Evolutionary conservation across 2,888 invertebrate genomes (phyloP).

Genomic region (Rhagonycha fulva): DNA sequence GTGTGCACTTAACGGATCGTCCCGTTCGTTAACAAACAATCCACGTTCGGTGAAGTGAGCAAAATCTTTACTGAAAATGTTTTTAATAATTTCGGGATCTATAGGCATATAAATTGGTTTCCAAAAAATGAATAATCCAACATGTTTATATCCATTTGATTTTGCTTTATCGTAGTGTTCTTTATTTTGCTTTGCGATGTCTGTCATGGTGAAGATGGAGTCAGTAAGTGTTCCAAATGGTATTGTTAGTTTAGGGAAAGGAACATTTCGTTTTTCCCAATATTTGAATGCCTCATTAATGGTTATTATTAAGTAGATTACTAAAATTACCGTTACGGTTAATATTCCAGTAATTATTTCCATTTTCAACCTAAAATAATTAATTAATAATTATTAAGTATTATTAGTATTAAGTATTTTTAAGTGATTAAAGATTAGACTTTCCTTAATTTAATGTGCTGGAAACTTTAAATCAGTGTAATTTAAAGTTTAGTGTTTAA

Average conservation of each 20-base stretch:
- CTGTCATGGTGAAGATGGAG: not conserved
- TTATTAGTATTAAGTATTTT: no score
- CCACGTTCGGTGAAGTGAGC: constrained; percentile 64
- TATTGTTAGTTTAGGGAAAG: constrained; percentile 2
- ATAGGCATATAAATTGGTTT: constrained; percentile 25
- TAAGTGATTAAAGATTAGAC: constrained; percentile 20
- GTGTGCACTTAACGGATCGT: constrained; percentile 61
- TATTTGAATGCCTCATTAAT: constrained; percentile 12
- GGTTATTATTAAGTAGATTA: not conserved
- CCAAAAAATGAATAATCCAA: not conserved
- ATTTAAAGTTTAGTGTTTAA: no score
- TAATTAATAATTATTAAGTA: not conserved
- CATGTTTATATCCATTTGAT: not conserved
- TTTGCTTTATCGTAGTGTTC: not conserved
- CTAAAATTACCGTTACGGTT: not conserved
- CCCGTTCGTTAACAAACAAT: constrained; percentile 59
- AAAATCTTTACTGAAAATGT: constrained; percentile 62
- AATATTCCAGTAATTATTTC: not conserved
- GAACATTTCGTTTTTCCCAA: constrained; percentile 27
- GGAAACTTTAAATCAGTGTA: no score
- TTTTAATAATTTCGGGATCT: constrained; percentile 35
- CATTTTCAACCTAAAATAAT: not conserved
- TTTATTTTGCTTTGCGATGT: not conserved
- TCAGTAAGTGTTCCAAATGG: constrained; percentile 16
- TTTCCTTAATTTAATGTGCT: constrained; percentile 59